Evolutionary conservation across 2,113 vertebrate genomes (phyloP).

Genomic region (Gila orcuttii): DNA sequence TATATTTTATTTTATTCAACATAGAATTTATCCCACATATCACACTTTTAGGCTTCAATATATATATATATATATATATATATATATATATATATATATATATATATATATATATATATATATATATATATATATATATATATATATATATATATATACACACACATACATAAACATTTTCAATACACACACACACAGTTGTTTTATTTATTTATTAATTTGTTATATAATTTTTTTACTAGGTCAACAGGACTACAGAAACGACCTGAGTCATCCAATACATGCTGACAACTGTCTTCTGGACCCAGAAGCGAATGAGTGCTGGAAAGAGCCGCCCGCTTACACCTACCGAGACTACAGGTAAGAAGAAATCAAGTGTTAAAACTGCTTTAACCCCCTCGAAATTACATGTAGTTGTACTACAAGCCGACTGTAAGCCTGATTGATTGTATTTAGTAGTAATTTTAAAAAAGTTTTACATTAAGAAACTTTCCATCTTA

Average conservation of each 20-base stretch:
- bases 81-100: too few species aligned
- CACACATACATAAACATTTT: too few species aligned
- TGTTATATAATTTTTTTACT: not conserved
- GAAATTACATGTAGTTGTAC: not conserved
- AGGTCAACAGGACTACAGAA: constrained; percentile 95
- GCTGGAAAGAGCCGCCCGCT: constrained; percentile 96
- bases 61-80: too few species aligned
- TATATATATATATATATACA: too few species aligned
- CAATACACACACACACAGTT: too few species aligned
- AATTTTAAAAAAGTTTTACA: not conserved
- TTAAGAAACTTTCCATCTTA: not conserved
- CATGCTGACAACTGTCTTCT: constrained; percentile 97
- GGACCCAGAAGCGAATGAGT: constrained; percentile 92
- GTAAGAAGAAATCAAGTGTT: constrained; percentile 64
- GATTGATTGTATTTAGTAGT: not conserved
- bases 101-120: too few species aligned
- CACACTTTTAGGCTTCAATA: too few species aligned
- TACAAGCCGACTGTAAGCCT: not conserved
- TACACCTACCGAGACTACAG: constrained; percentile 97
- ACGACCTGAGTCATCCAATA: constrained; percentile 96
- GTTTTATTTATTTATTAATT: not conserved
- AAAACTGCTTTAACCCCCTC: not conserved
- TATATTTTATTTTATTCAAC: too few species aligned
- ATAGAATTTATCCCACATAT: too few species aligned
- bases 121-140: too few species aligned